These are phyloP conservation scores for Drosophila subobscura DNA, from an alignment of 1,140 invertebrate species.

Conservation along the genomic window DNA sequence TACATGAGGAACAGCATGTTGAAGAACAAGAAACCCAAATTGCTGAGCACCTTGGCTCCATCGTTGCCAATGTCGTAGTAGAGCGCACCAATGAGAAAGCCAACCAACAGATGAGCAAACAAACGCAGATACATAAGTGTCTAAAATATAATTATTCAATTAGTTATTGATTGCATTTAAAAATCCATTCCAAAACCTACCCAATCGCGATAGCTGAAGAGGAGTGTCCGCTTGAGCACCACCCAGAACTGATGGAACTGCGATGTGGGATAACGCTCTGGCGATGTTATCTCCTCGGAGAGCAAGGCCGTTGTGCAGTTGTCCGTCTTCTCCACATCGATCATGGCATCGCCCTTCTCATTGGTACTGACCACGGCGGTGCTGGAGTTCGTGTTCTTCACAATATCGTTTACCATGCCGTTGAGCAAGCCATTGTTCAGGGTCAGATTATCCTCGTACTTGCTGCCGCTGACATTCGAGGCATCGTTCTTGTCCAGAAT, in stretches of 20 bases:
- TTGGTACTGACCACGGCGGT: constrained; percentile 65
- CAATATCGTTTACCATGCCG: constrained; percentile 88
- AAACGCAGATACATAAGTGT: constrained; percentile 97
- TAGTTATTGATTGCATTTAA: not conserved
- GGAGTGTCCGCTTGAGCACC: constrained; percentile 89
- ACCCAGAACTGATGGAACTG: constrained; percentile 92
- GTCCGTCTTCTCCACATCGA: constrained; percentile 86
- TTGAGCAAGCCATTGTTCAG: constrained; percentile 74
- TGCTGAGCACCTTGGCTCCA: constrained; percentile 96
- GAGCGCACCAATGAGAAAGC: constrained; percentile 94
- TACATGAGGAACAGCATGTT: constrained; percentile 99
- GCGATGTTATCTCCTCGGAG: constrained; percentile 85
- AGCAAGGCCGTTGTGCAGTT: constrained; percentile 88
- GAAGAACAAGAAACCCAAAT: constrained; percentile 98
- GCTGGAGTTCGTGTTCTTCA: constrained; percentile 84
- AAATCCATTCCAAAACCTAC: constrained; percentile 84
- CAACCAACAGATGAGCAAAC: constrained; percentile 95
- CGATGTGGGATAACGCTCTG: constrained; percentile 90
- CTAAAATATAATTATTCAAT: constrained; percentile 84
- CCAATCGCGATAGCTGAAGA: constrained; percentile 93
- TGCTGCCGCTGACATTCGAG: constrained; percentile 84
- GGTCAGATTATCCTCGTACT: constrained; percentile 84
- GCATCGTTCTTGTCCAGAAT: constrained; percentile 85
- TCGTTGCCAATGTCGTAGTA: constrained; percentile 97
- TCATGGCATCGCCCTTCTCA: constrained; percentile 80